These are phyloP conservation scores for Taenioides sp. DNA, from an alignment of 2,797 vertebrate genomes.

Conservation along the genomic window DNA sequence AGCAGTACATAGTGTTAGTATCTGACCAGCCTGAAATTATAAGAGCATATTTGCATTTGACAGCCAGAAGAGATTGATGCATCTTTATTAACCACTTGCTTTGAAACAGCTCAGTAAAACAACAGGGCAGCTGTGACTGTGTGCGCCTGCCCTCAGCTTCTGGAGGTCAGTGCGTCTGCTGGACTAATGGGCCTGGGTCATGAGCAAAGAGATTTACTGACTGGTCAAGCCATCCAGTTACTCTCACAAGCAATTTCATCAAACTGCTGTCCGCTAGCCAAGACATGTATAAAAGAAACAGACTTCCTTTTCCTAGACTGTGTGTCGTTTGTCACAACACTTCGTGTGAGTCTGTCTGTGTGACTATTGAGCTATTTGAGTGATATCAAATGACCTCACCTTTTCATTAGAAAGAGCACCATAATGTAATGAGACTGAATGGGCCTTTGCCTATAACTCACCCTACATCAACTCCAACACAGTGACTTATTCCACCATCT, in stretches of 20 bases:
- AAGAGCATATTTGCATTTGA: conserved; percentile 12
- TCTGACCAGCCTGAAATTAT: neutral
- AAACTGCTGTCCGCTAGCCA: conserved; percentile 22
- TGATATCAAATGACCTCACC: conserved; percentile 60
- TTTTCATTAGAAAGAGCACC: conserved; percentile 54
- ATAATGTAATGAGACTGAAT: conserved; percentile 66
- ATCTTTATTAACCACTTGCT: conserved; percentile 25
- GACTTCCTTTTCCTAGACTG: conserved; percentile 13
- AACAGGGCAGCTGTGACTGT: conserved; percentile 40
- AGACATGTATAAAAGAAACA: conserved; percentile 37
- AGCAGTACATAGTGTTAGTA: too few relatives aligned
- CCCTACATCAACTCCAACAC: conserved; percentile 35
- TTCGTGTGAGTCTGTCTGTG: conserved; percentile 24
- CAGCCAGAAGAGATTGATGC: conserved; percentile 32
- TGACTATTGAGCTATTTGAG: conserved; percentile 39
- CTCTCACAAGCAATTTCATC: conserved; percentile 49
- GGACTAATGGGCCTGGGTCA: conserved; percentile 48
- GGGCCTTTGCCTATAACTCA: conserved; percentile 37
- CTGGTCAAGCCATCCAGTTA: conserved; percentile 52
- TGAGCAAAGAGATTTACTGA: conserved; percentile 55
- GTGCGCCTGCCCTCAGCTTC: conserved; percentile 29
- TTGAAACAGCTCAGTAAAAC: conserved; percentile 48
- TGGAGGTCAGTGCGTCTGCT: conserved; percentile 52
- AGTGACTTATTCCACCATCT: conserved; percentile 12
- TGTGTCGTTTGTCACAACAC: conserved; percentile 43